Conservation (phyloP, 2,888 invertebrate species). For the Eutolmus rufibarbis region DNA sequence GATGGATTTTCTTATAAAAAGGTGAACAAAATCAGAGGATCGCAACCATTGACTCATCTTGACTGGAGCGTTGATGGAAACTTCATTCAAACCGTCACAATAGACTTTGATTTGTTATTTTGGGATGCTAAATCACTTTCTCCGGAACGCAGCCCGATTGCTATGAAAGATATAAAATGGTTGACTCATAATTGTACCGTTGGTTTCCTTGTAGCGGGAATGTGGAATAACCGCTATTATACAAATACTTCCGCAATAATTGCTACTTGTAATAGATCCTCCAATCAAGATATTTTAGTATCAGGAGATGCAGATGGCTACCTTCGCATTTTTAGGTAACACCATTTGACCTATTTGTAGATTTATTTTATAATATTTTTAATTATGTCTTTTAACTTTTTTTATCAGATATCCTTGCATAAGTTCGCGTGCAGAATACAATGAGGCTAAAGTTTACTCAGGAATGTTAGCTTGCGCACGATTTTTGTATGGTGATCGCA, state of each 20-base stretch:
- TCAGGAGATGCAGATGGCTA: slow-evolving; percentile 91
- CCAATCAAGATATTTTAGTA: slow-evolving; percentile 82
- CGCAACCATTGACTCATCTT: slow-evolving; percentile 83
- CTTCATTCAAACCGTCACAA: slow-evolving; percentile 86
- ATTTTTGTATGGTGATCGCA: slow-evolving; percentile 87
- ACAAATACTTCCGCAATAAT: slow-evolving; percentile 84
- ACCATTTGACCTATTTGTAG: not conserved
- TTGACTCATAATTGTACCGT: slow-evolving; percentile 86
- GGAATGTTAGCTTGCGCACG: slow-evolving; percentile 80
- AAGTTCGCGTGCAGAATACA: slow-evolving; percentile 85
- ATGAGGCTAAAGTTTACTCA: slow-evolving; percentile 87
- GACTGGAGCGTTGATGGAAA: slow-evolving; percentile 93
- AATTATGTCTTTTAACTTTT: not conserved
- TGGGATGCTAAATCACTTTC: slow-evolving; percentile 91
- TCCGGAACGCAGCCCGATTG: slow-evolving; percentile 85
- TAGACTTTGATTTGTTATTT: slow-evolving; percentile 87
- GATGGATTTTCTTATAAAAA: slow-evolving; percentile 91
- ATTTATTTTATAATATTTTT: slow-evolving; percentile 47
- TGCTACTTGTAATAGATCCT: slow-evolving; percentile 81
- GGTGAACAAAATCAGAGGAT: slow-evolving; percentile 85
- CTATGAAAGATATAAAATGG: slow-evolving; percentile 93
- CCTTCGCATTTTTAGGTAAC: slow-evolving; percentile 79
- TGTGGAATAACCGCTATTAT: slow-evolving; percentile 91
- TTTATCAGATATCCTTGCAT: slow-evolving; percentile 79
- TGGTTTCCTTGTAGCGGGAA: slow-evolving; percentile 85